phyloP scores from a whole-genome alignment of 1,140 invertebrate genomes.

The Pseudomyrmex gracilis region DNA sequence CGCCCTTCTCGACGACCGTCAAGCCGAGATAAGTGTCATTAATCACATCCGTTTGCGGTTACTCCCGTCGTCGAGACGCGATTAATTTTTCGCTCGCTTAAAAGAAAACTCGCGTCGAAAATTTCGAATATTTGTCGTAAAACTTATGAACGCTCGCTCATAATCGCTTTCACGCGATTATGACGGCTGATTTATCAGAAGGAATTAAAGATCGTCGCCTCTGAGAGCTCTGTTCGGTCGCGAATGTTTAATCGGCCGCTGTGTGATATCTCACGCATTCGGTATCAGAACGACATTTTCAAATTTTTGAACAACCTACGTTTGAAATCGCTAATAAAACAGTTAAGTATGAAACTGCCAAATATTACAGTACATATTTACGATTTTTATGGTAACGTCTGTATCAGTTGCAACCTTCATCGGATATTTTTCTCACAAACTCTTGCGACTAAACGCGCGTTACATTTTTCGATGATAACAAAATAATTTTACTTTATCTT shows the following conservation, averaged over 20 bases:
- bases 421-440: background rate
- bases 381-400: background rate
- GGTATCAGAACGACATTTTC: background rate
- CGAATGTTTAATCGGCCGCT: conserved; percentile 18
- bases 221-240: background rate
- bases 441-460: background rate
- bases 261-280: background rate
- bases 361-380: background rate
- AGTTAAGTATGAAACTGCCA: background rate
- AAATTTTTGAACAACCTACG: background rate
- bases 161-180: conserved; percentile 47
- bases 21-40: conserved; percentile 64
- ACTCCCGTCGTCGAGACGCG: background rate
- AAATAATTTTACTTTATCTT: background rate
- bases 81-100: conserved; percentile 25
- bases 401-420: background rate
- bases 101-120: conserved; percentile 29
- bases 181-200: conserved; percentile 29
- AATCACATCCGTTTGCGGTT: conserved; percentile 54
- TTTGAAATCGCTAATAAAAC: background rate
- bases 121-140: conserved; percentile 25
- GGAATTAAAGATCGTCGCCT: conserved; percentile 5
- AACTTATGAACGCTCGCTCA: conserved; percentile 13
- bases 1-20: conserved; percentile 12
- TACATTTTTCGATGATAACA: background rate